phyloP scores from a whole-genome alignment of 2,113 vertebrate genomes.

The Pseudorhombus dupliciocellatus region DNA sequence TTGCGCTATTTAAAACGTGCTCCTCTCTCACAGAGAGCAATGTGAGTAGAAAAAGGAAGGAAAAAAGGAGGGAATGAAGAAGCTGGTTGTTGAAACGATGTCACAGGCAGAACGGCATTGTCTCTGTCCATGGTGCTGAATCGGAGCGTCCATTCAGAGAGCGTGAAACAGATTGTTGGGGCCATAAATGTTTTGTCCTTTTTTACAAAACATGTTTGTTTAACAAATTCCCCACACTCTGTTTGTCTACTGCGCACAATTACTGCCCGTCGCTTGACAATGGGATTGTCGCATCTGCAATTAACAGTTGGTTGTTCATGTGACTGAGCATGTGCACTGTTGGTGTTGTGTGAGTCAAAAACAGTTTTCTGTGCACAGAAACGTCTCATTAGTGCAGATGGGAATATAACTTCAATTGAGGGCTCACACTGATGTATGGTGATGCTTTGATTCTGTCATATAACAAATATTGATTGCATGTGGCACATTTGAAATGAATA shows the following conservation, averaged over 20 bases:
- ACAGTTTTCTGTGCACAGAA: constrained; percentile 40
- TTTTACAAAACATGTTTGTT: constrained; percentile 35
- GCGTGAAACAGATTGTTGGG: constrained; percentile 42
- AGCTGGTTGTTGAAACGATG: constrained; percentile 19
- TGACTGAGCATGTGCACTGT: constrained; percentile 34
- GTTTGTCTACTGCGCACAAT: constrained; percentile 32
- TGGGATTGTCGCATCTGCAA: constrained; percentile 33
- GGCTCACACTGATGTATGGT: constrained; percentile 38
- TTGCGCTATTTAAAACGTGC: constrained; percentile 25
- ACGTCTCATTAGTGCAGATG: constrained; percentile 62
- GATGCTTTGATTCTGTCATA: constrained; percentile 22
- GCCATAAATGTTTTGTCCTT: constrained; percentile 22
- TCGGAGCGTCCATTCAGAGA: constrained; percentile 33
- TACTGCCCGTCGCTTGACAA: constrained; percentile 18
- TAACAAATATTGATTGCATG: constrained; percentile 39
- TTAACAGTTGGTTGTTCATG: constrained; percentile 43
- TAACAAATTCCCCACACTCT: constrained; percentile 25
- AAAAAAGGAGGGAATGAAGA: constrained; percentile 14
- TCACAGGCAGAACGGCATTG: constrained; percentile 17
- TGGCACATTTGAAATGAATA: constrained; percentile 15
- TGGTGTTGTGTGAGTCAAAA: constrained; percentile 17
- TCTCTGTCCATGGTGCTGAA: constrained; percentile 81
- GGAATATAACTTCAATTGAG: constrained; percentile 56
- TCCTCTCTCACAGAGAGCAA: constrained; percentile 1
- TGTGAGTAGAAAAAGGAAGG: background rate